Evolutionary conservation across 1,140 invertebrate species (phyloP).

Genomic region (Drosophila grimshawi): DNA sequence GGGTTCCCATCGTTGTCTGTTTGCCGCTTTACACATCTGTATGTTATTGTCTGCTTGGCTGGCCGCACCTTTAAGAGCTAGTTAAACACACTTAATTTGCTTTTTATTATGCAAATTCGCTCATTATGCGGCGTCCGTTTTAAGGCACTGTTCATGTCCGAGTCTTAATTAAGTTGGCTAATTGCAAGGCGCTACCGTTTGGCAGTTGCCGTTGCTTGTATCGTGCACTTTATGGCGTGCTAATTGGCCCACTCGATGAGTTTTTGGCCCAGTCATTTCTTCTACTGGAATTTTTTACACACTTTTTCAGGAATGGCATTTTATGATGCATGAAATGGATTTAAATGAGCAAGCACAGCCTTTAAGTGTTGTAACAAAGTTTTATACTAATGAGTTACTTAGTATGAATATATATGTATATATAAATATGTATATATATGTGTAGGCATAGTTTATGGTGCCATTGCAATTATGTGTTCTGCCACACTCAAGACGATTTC

Average conservation of each 20-base stretch:
- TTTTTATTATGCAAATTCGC: constrained; percentile 76
- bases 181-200: constrained; percentile 75
- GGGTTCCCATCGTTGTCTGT: constrained; percentile 17
- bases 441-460: no score
- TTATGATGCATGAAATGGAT: constrained; percentile 52
- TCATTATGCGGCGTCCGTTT: constrained; percentile 62
- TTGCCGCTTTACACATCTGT: background rate
- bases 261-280: constrained; percentile 35
- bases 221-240: constrained; percentile 43
- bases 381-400: background rate
- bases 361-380: constrained; percentile 7
- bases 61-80: constrained; percentile 50
- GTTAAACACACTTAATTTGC: constrained; percentile 56
- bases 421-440: no score
- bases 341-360: background rate
- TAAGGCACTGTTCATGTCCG: constrained; percentile 56
- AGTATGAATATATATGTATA: no score
- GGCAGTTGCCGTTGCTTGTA: constrained; percentile 31
- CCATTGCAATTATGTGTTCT: no score
- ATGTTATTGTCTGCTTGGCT: constrained; percentile 23
- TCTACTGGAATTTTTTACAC: background rate
- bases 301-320: constrained; percentile 1
- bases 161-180: constrained; percentile 73
- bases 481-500: no score
- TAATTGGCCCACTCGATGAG: constrained; percentile 31